These are phyloP conservation scores for Eurypyga helias DNA, from an alignment of 2,113 vertebrate genomes.

Conservation along the genomic window DNA sequence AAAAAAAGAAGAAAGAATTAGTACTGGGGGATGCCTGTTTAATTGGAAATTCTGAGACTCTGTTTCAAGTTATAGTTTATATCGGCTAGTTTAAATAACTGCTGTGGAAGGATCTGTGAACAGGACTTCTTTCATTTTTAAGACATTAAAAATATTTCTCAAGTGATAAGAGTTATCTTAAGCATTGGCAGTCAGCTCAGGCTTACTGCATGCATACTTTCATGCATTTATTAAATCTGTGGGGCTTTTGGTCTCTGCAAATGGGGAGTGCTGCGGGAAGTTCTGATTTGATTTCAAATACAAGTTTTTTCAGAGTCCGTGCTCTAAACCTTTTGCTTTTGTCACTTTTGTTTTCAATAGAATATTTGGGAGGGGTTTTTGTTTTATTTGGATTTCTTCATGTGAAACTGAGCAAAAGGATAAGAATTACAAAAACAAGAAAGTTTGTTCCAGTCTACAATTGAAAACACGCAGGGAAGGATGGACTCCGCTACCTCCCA, in stretches of 20 bases:
- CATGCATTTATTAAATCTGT: neutral
- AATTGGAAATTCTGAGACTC: neutral
- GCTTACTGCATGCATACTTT: neutral
- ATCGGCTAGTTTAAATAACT: rapidly evolving
- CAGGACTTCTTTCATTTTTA: neutral
- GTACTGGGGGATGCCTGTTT: neutral
- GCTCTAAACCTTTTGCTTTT: neutral
- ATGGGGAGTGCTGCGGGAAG: rapidly evolving
- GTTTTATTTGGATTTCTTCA: neutral
- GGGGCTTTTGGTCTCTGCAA: neutral
- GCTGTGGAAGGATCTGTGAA: neutral
- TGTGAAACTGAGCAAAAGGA: neutral
- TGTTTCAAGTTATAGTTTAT: neutral
- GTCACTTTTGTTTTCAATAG: neutral
- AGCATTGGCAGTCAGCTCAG: neutral
- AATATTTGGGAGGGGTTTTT: neutral
- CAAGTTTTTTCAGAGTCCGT: rapidly evolving
- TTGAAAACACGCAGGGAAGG: neutral
- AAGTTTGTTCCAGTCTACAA: neutral
- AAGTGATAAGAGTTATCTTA: neutral
- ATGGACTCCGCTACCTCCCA: neutral
- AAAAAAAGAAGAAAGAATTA: neutral
- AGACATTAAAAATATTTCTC: neutral
- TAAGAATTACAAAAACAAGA: neutral
- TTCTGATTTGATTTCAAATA: neutral